Conservation (phyloP, 2,888 invertebrate genomes). For the Eupsilia transversa region DNA sequence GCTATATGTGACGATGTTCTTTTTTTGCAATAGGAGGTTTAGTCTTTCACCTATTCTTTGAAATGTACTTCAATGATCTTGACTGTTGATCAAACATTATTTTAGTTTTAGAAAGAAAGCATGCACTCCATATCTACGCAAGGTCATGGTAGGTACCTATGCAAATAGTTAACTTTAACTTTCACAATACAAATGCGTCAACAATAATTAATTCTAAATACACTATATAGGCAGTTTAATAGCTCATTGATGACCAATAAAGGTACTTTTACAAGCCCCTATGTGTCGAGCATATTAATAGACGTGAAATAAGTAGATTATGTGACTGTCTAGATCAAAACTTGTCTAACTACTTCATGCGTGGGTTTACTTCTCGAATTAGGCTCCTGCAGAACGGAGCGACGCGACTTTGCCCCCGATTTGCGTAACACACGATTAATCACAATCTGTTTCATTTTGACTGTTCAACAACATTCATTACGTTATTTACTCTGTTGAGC, state of each 20-base stretch:
- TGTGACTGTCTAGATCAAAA: constrained; percentile 9
- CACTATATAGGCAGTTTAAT: constrained; percentile 11
- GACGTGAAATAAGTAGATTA: constrained; percentile 11
- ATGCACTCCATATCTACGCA: not conserved
- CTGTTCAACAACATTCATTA: no score
- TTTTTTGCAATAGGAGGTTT: not conserved
- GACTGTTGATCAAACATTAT: not conserved
- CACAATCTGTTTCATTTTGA: no score
- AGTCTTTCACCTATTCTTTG: not conserved
- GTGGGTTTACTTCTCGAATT: not conserved
- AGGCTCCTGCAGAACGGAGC: no score
- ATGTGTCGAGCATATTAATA: constrained; percentile 15
- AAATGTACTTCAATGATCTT: not conserved
- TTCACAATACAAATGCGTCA: constrained; percentile 21
- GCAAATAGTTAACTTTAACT: constrained; percentile 7
- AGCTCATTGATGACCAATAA: constrained; percentile 2
- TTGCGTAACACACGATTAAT: no score
- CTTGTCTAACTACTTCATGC: not conserved
- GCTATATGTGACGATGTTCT: not conserved
- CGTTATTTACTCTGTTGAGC: no score
- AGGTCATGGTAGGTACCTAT: no score
- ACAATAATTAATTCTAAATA: constrained; percentile 28
- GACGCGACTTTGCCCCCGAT: no score
- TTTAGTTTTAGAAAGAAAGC: not conserved
- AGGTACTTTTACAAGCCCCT: constrained; percentile 8